Evolutionary conservation across 2,113 vertebrate species (phyloP).

Genomic region (Festucalex cinctus): DNA sequence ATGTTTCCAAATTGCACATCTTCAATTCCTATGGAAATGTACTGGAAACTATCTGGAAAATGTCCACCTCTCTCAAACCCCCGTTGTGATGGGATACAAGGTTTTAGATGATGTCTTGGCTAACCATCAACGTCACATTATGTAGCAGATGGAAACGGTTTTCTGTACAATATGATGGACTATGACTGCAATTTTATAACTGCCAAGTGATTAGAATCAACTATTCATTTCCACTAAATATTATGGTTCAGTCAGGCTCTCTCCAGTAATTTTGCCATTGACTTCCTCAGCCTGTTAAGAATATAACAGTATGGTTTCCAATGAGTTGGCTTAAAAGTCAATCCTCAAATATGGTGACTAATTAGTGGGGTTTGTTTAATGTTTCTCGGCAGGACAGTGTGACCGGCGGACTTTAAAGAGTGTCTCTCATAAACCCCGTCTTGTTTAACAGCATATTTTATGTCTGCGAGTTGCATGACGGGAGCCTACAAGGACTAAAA

Average conservation of each 20-base stretch:
- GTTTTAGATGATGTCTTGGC: slow-evolving; percentile 12
- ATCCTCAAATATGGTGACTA: not conserved
- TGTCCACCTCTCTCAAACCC: too few relatives aligned
- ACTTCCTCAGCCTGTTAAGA: not conserved
- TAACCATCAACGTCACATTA: slow-evolving; percentile 18
- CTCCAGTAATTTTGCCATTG: not conserved
- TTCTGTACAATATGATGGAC: slow-evolving; percentile 23
- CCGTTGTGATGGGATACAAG: too few relatives aligned
- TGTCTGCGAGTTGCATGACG: not conserved
- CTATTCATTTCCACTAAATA: slow-evolving; percentile 29
- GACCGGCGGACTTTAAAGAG: not conserved
- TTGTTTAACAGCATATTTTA: not conserved
- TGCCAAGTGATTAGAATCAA: slow-evolving; percentile 30
- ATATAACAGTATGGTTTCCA: slow-evolving; percentile 1
- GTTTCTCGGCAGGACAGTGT: not conserved
- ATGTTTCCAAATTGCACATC: too few relatives aligned
- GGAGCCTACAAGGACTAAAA: not conserved
- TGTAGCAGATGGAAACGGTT: not conserved
- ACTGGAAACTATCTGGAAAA: too few relatives aligned
- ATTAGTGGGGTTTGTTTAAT: not conserved
- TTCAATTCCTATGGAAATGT: too few relatives aligned
- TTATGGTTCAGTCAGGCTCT: not conserved
- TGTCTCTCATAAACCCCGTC: not conserved
- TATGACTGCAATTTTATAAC: slow-evolving; percentile 43
- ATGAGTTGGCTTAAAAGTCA: not conserved